Base-by-base conservation (phyloP, 2,888 invertebrate genomes). In the Drosophila rubida region DNA sequence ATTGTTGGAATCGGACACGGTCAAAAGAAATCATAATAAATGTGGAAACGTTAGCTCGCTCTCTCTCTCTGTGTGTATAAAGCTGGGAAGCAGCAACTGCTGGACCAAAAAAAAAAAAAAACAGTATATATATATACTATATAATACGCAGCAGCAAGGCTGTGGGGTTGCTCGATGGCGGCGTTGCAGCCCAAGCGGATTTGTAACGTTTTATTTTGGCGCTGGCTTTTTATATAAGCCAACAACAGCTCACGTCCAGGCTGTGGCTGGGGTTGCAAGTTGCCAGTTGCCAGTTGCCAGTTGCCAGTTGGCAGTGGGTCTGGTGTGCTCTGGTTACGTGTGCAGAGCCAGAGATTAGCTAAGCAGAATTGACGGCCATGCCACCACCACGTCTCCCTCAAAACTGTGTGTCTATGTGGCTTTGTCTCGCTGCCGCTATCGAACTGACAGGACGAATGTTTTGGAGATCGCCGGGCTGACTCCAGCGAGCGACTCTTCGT, bases 311-410 rank as follows among this genome's bases (percentile, higher is more conserved):
- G 37, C 35, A 35, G 30, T 69, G 65, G 41, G 42, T 53, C 49
- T 62, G 76, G 83, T 76, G 68, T 63, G 41, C 39, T 53, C 49
- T 62, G 76, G 83, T 76, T 71, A 85, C 83, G 86, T 82, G 70
- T 86, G 69, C 69, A 66, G 62, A 72, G 61, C 62, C 46, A 76
- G 80, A 86, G 86, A 81, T 81, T 81, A 81, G 80, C 74, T 86
- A 86, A 81, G 69, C 80, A 82, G 70, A 76, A 86, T 80, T 86
- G 83, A 81, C 83, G 80, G 74, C 73, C 68, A 60, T n/a, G n/a
- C n/a, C n/a, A n/a, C n/a, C n/a, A n/a, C n/a, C n/a, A n/a, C n/a
- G n/a, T n/a, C n/a, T n/a, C n/a, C n/a, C n/a, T n/a, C n/a, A n/a
- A n/a, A n/a, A n/a, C n/a, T n/a, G n/a, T n/a, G n/a, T n/a, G n/a